phyloP scores from a whole-genome alignment of 2,888 invertebrate genomes.

The Plemyria rubiginata region DNA sequence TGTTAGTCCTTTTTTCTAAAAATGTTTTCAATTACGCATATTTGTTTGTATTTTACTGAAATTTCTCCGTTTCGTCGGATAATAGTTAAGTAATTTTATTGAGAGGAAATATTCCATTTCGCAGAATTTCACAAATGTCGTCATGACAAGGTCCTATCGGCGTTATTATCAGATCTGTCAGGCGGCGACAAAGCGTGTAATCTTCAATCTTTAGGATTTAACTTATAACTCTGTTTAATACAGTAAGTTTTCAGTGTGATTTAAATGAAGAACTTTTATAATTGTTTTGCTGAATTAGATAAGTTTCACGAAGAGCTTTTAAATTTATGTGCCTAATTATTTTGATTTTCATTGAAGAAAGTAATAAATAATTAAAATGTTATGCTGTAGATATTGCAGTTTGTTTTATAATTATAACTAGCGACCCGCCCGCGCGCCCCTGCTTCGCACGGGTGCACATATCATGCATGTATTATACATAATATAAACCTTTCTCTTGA shows the following conservation, averaged over 20 bases:
- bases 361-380: too few relatives aligned
- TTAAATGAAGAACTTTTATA: constrained; percentile 6
- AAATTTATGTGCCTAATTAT: neutral
- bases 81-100: neutral
- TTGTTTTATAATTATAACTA: too few relatives aligned
- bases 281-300: neutral
- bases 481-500: too few relatives aligned
- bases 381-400: too few relatives aligned
- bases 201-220: constrained; percentile 29
- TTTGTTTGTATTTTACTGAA: too few relatives aligned
- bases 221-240: constrained; percentile 33
- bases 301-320: neutral
- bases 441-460: too few relatives aligned
- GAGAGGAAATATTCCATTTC: neutral
- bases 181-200: constrained; percentile 17
- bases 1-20: neutral
- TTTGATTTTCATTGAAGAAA: neutral
- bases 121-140: neutral
- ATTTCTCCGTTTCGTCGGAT: too few relatives aligned
- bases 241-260: constrained; percentile 27
- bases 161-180: constrained; percentile 20
- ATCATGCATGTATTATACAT: too few relatives aligned
- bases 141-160: neutral
- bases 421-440: too few relatives aligned
- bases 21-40: neutral